Percentiles rank a stretch among this genome's conserved stretches.
Conservation (phyloP, 2,888 invertebrate species). For the Fragum fragum region DNA sequence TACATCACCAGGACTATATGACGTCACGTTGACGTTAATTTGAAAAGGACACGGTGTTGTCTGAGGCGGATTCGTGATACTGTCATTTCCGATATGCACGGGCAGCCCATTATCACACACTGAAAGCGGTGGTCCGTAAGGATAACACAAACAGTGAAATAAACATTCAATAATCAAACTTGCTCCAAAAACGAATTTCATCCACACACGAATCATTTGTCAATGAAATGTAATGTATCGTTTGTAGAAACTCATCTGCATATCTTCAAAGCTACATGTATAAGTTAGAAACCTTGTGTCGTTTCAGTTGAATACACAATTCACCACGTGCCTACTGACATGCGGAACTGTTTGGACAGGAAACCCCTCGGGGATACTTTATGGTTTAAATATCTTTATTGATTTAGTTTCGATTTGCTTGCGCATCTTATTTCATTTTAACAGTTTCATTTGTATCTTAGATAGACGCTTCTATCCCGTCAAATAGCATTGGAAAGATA, state of each 20-base stretch:
- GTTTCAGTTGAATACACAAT: too few relatives aligned
- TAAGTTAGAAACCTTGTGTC: too few relatives aligned
- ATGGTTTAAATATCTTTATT: too few relatives aligned
- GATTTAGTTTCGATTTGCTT: too few relatives aligned
- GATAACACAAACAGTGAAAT: constrained; percentile 30
- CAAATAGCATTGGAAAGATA: too few relatives aligned
- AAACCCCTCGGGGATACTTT: neutral
- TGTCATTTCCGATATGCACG: constrained; percentile 38
- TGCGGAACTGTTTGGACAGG: neutral
- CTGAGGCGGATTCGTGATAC: constrained; percentile 41
- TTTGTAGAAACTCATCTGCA: too few relatives aligned
- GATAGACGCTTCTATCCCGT: too few relatives aligned
- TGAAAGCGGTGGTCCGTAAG: constrained; percentile 47
- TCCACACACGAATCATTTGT: neutral
- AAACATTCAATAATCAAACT: neutral
- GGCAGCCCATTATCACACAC: constrained; percentile 52
- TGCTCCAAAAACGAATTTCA: neutral
- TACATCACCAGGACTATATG: constrained; percentile 45
- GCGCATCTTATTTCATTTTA: too few relatives aligned
- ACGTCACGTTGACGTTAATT: constrained; percentile 48
- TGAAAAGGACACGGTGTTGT: constrained; percentile 42
- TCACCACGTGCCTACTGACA: neutral
- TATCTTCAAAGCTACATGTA: too few relatives aligned
- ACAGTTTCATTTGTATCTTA: too few relatives aligned
- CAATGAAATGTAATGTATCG: too few relatives aligned